Evolutionary conservation across 2,888 invertebrate species (phyloP), one percentile per base, ranked within the genome.

Genomic region (Arge pagana): DNA sequence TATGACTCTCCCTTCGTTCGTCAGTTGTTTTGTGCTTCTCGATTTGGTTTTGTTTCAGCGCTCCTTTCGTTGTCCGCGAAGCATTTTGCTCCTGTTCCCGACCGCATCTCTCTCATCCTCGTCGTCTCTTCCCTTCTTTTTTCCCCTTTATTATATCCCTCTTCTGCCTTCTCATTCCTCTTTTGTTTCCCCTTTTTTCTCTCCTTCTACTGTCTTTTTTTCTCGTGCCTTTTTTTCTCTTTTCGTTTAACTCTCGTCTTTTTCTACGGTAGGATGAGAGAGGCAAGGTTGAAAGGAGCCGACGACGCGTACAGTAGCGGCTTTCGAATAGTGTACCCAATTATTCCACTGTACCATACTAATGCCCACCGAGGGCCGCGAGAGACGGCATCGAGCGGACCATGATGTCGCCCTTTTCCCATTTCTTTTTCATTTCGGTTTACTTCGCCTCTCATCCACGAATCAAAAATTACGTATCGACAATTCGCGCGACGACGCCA

Each of bases 261-360:
- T 28, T 41, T 10, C 16, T 28, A n/a, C n/a, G n/a, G n/a, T n/a
- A 13, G 42, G 42, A 45, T 35, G 45, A 45, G 45, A 45, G n/a
- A 45, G 45, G 45, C 45, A 16, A 35, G 45, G 64, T 67, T 72
- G 67, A 74, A 74, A 74, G 71, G 68, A 66, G 74, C 74, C 74
- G 74, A 71, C 72, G 63, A 60, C 65, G 57, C 63, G 68, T 68
- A 72, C 74, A 65, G 74, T 74, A 74, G 73, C 72, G 67, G 60
- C 60, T 59, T 64, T 35, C 23, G 45, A 33, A 64, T 70, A 72
- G 71, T 74, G 72, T 74, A 71, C 70, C 72, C 72, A 74, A 74
- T 74, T 74, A 74, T 74, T 74, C 67, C 64, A 61, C 61, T 67
- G 71, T 71, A 72, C 72, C 74, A 72, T 73, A 74, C 71, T 72